Evolutionary conservation across 2,113 vertebrate species (phyloP), one percentile per base, ranked within the genome.

Genomic region (Atherinomorus stipes): DNA sequence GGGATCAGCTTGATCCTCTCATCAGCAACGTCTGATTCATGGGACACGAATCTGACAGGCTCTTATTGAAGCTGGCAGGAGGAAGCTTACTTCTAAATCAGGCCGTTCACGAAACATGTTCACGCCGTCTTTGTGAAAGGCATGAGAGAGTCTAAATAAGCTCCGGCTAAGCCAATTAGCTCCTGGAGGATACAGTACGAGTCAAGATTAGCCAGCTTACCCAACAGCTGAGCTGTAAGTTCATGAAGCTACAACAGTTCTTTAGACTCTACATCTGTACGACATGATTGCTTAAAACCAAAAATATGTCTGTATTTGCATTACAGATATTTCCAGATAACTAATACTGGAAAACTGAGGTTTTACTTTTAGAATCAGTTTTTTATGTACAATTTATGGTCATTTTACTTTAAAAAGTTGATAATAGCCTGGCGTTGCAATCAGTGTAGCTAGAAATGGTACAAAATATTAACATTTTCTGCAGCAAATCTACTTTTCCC

Each of bases 161-260:
- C 75, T 62, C 38, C 49, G 8, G 64, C 69, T 81, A 76, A 90
- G 71, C 79, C 84, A 76, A 72, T 88, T 76, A 83, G 42, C 25
- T 26, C 6, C 15, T 7, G 49, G 73, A 64, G 76, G 83, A 78
- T 51, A 28, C n/a, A 66, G 57, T 18, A 22, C 2, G 34, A 60
- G 47, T 18, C 62, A 61, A 71, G 81, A 78, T 74, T 64, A 84
- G 63, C 37, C 64, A 37, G 68, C 25, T 76, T 73, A 81, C 21
- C 28, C 10, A 19, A 21, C 40, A 70, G 57, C n/a, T 75, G 28
- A 26, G 64, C 52, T 50, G 6, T 16, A 26, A 51, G 12, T 58
- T 67, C 23, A 51, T 16, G 16, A 57, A 64, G 50, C 37, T 63
- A 59, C 59, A 47, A 28, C 58, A 56, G 25, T 2, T 64, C 52